A percentile compares a stretch with the other conserved stretches of the same genome.
phyloP scores from a whole-genome alignment of 2,888 invertebrate species.

The Nasonovia ribisnigri region DNA sequence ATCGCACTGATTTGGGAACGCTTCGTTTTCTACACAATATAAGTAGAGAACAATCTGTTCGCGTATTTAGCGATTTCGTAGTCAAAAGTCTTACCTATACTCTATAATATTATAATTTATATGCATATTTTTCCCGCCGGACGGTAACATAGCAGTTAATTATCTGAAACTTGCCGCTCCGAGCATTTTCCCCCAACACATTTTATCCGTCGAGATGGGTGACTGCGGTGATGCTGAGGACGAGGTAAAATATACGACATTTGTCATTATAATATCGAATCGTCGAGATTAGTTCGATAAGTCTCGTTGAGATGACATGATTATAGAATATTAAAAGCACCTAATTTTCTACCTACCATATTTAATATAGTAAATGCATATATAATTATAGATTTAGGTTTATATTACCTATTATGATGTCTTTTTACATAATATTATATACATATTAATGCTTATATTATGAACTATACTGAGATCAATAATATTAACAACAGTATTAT shows the following conservation, averaged over 20 bases:
- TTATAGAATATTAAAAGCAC: neutral
- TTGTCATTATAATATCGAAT: neutral
- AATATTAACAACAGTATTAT: neutral
- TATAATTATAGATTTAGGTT: neutral
- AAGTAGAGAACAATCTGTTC: neutral
- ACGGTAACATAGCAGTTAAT: neutral
- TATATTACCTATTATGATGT: neutral
- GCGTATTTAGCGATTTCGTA: neutral
- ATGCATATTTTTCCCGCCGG: neutral
- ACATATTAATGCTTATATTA: neutral
- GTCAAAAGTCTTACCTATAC: neutral
- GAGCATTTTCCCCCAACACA: neutral
- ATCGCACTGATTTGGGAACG: neutral
- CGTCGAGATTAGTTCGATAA: neutral
- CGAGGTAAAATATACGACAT: conserved; percentile 49
- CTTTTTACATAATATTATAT: neutral
- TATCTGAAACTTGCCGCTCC: neutral
- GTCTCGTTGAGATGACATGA: neutral
- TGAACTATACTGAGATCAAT: conserved; percentile 8
- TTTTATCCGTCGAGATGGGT: conserved; percentile 44
- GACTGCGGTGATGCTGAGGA: conserved; percentile 65
- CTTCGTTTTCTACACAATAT: too few relatives aligned
- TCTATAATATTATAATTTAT: neutral
- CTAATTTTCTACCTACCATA: neutral
- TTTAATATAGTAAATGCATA: neutral